phyloP scores from a whole-genome alignment of 2,797 vertebrate genomes.

The Schizothorax lantsangensis region DNA sequence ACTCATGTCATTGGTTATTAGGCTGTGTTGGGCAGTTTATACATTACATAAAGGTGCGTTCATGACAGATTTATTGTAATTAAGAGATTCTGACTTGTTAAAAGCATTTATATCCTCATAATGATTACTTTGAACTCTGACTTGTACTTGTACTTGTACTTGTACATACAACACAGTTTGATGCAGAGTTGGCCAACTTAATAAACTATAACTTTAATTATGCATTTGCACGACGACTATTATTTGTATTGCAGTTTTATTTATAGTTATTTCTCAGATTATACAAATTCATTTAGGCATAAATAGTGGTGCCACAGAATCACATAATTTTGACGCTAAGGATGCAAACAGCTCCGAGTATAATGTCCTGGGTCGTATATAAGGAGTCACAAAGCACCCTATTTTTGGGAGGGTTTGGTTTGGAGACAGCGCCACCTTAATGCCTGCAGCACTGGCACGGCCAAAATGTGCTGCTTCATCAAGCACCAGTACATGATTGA shows the following conservation, averaged over 20 bases:
- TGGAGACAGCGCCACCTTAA: not conserved
- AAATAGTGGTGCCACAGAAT: not conserved
- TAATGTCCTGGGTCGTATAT: not conserved
- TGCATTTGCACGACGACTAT: not conserved
- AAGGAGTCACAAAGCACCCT: constrained; percentile 1
- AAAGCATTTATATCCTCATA: not conserved
- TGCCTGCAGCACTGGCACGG: constrained; percentile 8
- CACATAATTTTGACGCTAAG: not conserved
- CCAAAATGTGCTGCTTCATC: constrained; percentile 45
- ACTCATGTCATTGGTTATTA: not conserved
- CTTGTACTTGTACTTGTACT: not conserved
- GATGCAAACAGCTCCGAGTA: not conserved
- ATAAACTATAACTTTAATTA: not conserved
- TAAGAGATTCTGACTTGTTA: not conserved
- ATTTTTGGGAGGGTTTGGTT: constrained; percentile 18
- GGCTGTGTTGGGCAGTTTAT: not conserved
- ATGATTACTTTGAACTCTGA: not conserved
- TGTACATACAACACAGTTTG: not conserved
- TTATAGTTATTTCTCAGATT: not conserved
- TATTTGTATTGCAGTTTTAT: not conserved
- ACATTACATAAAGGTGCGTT: not conserved
- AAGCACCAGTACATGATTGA: constrained; percentile 34
- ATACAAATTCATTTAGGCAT: not conserved
- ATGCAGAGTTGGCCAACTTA: not conserved
- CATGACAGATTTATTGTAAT: not conserved